These are phyloP conservation scores for Neotoma lepida DNA, from an alignment of 2,113 vertebrate species.

Conservation along the genomic window DNA sequence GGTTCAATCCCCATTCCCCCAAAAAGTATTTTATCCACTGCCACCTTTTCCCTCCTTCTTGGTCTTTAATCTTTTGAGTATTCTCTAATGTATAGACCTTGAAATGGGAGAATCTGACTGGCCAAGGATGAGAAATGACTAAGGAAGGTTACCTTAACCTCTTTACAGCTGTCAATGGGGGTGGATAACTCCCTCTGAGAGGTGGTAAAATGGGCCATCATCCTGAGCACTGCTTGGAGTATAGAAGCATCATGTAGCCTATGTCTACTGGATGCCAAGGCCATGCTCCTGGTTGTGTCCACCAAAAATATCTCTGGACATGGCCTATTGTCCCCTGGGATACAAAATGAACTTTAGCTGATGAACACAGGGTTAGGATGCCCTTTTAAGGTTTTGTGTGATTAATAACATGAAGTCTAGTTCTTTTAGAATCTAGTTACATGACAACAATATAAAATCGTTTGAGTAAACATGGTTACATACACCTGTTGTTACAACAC, in stretches of 20 bases:
- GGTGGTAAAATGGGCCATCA: background rate
- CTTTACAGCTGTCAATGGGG: background rate
- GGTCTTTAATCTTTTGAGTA: background rate
- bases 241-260: background rate
- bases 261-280: background rate
- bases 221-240: background rate
- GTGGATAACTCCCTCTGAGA: background rate
- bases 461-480: background rate
- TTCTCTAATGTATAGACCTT: background rate
- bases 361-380: background rate
- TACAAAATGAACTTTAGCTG: background rate
- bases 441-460: background rate
- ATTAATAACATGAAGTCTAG: background rate
- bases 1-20: background rate
- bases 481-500: background rate
- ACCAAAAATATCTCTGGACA: background rate
- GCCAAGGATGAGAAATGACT: background rate
- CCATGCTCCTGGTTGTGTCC: background rate
- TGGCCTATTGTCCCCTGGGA: background rate
- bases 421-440: slow-evolving; percentile 10
- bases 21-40: background rate
- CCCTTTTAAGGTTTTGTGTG: slow-evolving; percentile 18
- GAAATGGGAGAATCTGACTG: background rate
- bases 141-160: background rate
- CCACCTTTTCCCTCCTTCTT: background rate